A percentile compares a stretch with the other conserved stretches of the same genome.
phyloP scores from a whole-genome alignment of 1,140 invertebrate species.

The Chelonus insularis region DNA sequence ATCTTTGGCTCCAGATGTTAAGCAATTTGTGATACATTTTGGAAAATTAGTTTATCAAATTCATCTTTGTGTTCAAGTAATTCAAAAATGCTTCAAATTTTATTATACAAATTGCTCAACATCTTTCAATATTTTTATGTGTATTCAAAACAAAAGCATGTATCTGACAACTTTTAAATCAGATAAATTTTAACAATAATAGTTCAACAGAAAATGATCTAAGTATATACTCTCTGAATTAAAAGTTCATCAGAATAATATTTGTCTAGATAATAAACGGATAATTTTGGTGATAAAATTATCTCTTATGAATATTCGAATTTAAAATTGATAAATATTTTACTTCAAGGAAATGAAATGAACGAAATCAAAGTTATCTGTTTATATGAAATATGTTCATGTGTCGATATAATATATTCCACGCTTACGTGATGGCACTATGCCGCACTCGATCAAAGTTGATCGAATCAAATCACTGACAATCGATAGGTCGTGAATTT shows the following conservation, averaged over 20 bases:
- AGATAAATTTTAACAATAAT: too few species aligned
- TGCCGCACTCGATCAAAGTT: constrained; percentile 57
- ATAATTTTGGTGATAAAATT: too few species aligned
- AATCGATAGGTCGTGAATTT: constrained; percentile 47
- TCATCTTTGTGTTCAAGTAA: too few species aligned
- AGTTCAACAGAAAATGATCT: too few species aligned
- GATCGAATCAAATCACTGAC: constrained; percentile 55
- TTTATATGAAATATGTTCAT: constrained; percentile 53
- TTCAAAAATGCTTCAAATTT: too few species aligned
- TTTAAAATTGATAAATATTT: too few species aligned
- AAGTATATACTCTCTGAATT: too few species aligned
- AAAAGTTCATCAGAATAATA: too few species aligned
- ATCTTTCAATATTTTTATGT: constrained; percentile 30
- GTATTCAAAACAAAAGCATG: constrained; percentile 31
- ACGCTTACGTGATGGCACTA: constrained; percentile 62
- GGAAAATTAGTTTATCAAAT: neutral
- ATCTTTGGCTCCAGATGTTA: constrained; percentile 53
- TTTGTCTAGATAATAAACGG: too few species aligned
- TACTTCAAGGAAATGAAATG: neutral
- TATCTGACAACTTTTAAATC: constrained; percentile 26
- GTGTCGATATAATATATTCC: constrained; percentile 60
- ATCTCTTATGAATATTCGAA: too few species aligned
- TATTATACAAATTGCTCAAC: constrained; percentile 32
- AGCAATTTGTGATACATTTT: constrained; percentile 45
- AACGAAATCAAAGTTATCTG: constrained; percentile 38